phyloP scores from a whole-genome alignment of 35 echinoderm and acorn worm species.

The Strongylocentrotus purpuratus region DNA sequence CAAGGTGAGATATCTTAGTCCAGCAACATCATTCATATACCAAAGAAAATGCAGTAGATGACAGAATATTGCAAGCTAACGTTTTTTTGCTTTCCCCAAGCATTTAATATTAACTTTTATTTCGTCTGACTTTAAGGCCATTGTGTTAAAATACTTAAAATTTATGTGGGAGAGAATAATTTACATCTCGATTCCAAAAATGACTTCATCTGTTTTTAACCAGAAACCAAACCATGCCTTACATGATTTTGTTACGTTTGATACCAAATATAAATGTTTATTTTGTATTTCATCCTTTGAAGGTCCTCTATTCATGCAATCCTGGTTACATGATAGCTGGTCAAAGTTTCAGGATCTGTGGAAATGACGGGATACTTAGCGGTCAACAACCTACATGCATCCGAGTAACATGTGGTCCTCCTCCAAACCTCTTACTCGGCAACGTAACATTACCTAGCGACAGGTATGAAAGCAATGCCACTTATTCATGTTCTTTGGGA shows the following conservation, averaged over 20 bases:
- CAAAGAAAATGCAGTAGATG: too few species aligned
- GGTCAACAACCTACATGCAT: conserved; percentile 31
- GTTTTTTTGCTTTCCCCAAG: background rate
- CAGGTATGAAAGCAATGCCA: conserved; percentile 54
- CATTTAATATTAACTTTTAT: background rate
- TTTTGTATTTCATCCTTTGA: background rate
- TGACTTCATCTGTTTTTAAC: too few species aligned
- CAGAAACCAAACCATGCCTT: background rate
- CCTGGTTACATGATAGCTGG: conserved; percentile 50
- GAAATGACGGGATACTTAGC: conserved; percentile 58
- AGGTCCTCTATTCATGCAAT: conserved; percentile 54
- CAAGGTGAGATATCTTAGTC: background rate
- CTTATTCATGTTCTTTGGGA: conserved; percentile 58
- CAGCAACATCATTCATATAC: too few species aligned
- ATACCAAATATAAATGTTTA: background rate
- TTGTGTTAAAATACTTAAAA: background rate
- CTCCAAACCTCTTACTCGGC: conserved; percentile 35
- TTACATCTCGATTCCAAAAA: background rate
- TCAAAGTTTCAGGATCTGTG: conserved; percentile 33
- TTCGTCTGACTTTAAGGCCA: background rate
- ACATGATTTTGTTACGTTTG: background rate
- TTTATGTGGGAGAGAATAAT: background rate
- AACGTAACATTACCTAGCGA: background rate
- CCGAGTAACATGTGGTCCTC: conserved; percentile 57
- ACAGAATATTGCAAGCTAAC: background rate